Evolutionary conservation across 2,888 invertebrate genomes (phyloP), one percentile per base, ranked within the genome.

Genomic region (Callyntrura sp.): DNA sequence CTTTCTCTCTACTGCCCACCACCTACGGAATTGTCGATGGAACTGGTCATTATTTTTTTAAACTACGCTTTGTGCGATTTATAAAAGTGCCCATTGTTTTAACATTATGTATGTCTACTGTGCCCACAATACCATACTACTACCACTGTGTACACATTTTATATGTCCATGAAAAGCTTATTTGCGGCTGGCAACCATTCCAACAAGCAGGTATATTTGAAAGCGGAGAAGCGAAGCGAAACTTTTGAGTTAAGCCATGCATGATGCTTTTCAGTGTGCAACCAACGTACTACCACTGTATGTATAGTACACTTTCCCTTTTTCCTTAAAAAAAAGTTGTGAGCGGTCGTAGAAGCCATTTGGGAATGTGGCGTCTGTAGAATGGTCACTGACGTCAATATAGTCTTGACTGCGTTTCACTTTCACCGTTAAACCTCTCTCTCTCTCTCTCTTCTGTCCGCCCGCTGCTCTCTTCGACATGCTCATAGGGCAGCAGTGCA

Each of bases 321-420:
- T 62, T 62, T 81, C 23, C 8, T 70, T 70, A 43, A 43, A 73
- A 84, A 65, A 45, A 83, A 83, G 51, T 60, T 81, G 62, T 62
- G n/a, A 83, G 60, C 51, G 60, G 81, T 51, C 83, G 89, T 78
- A 73, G 85, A 88, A 43, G 87, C 70, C 91, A 90, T 87, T 86
- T 82, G 90, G 90, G 87, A 85, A 84, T 83, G 68, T 85, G 85
- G 83, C 65, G 86, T 78, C 81, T 85, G 48, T 85, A 70, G 73
- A 84, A 90, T 92, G 92, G 93, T 91, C 92, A 93, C 91, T 92
- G 92, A 93, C 93, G 92, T 93, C 92, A 92, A 93, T 92, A 87
- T 88, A 86, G 82, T 86, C 81, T 70, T 85, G 51, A 85, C 85
- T 85, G 65, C 82, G 28, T 83, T 86, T 73, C 62, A 81, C 51